Evolutionary conservation across 2,113 vertebrate species (phyloP).

Genomic region (Tragelaphus imberbis): DNA sequence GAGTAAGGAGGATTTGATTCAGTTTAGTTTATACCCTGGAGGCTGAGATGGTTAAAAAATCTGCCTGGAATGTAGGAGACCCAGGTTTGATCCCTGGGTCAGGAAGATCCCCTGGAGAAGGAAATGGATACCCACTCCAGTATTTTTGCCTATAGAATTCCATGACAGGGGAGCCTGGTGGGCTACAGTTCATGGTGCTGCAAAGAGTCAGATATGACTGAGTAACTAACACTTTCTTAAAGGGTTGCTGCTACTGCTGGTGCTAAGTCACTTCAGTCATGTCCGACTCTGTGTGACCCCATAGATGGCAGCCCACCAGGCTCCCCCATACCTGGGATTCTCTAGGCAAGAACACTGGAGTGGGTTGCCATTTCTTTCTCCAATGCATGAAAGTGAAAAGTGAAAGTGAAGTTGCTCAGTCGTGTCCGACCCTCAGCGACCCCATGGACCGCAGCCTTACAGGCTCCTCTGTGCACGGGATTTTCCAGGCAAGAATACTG

Average conservation of each 20-base stretch:
- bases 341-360: too few species aligned
- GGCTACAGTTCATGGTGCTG: background rate
- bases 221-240: background rate
- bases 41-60: background rate
- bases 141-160: background rate
- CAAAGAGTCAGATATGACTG: background rate
- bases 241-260: background rate
- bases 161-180: background rate
- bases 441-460: too few species aligned
- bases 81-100: background rate
- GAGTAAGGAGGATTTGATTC: background rate
- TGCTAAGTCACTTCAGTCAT: too few species aligned
- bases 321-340: too few species aligned
- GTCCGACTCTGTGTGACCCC: too few species aligned
- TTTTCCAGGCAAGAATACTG: too few species aligned
- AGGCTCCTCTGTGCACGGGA: too few species aligned
- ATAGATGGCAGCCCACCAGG: too few species aligned
- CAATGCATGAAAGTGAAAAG: too few species aligned
- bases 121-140: background rate
- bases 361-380: too few species aligned
- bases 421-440: too few species aligned
- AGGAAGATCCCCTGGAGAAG: background rate
- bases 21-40: background rate
- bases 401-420: too few species aligned
- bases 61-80: background rate